Percentiles rank a stretch among this genome's conserved stretches.
phyloP scores from a whole-genome alignment of 2,888 invertebrate genomes.

The Orgyia antiqua region DNA sequence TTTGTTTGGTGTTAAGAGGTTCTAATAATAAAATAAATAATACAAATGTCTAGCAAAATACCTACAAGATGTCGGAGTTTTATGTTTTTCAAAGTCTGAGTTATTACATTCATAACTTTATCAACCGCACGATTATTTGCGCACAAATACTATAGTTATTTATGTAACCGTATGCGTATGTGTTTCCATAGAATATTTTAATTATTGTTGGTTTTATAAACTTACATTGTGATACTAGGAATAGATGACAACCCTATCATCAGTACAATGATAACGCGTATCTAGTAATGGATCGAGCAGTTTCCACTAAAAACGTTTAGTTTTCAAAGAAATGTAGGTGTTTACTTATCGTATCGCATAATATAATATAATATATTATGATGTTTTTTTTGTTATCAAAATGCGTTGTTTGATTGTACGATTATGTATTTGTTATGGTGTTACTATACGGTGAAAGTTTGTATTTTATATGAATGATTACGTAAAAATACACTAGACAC shows the following conservation, averaged over 20 bases:
- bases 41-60: too few species aligned
- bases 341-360: conserved; percentile 22
- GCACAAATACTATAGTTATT: too few species aligned
- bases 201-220: too few species aligned
- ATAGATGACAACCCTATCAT: conserved; percentile 37
- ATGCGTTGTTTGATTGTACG: conserved; percentile 19
- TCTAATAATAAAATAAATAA: too few species aligned
- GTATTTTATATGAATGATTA: neutral
- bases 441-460: conserved; percentile 13
- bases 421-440: conserved; percentile 11
- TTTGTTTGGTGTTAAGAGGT: too few species aligned
- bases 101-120: too few species aligned
- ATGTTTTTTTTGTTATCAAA: conserved; percentile 15
- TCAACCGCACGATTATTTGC: too few species aligned
- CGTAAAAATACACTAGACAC: neutral
- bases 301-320: conserved; percentile 32
- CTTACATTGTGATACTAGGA: too few species aligned
- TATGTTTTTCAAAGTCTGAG: too few species aligned
- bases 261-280: conserved; percentile 43
- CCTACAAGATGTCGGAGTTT: too few species aligned
- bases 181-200: too few species aligned
- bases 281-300: conserved; percentile 29
- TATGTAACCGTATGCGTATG: too few species aligned
- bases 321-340: conserved; percentile 31
- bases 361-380: conserved; percentile 22